Evolutionary conservation across 2,113 vertebrate genomes (phyloP), one percentile per base, ranked within the genome.

Genomic region (Erythrolamprus reginae): DNA sequence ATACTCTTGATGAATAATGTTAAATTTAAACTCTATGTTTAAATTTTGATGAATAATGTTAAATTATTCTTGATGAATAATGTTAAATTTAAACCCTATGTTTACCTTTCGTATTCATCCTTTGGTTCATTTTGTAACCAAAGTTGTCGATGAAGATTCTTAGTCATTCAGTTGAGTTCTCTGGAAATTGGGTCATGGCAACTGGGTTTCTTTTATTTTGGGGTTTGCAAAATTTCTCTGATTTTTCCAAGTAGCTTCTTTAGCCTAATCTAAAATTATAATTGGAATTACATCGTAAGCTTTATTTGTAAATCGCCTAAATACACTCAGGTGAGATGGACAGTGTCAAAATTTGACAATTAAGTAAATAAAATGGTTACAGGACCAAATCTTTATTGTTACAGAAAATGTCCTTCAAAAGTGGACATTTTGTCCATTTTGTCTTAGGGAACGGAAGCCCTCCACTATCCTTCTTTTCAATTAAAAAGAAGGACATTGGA

Each of bases 31-130:
- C 92, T 93, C 91, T n/a, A 83, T 92, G 90, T 92, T 88, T 77
- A 93, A n/a, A n/a, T n/a, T n/a, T n/a, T n/a, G n/a, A n/a, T n/a
- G n/a, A n/a, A n/a, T n/a, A n/a, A n/a, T n/a, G n/a, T n/a, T n/a
- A n/a, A n/a, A n/a, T n/a, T n/a, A n/a, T 89, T 88, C 92, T 93
- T 77, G 70, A 90, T 33, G 93, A 94, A 94, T 92, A 91, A 92
- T 91, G 90, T 93, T 91, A 94, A 91, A 88, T 94, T 92, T 92
- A 94, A 89, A 90, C 92, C 93, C 91, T n/a, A 83, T 92, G 90
- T 92, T 88, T 77, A 93, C 89, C 84, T 92, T 92, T 91, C 53
- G 58, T 86, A 90, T 82, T 86, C 65, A 47, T 58, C 88, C 88
- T 53, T 84, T 88, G 89, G 52, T 83, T 15, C 86, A 89, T 86